Conservation (phyloP, 92 coral and sea anemone genomes). For the Palythoa caribaeorum region DNA sequence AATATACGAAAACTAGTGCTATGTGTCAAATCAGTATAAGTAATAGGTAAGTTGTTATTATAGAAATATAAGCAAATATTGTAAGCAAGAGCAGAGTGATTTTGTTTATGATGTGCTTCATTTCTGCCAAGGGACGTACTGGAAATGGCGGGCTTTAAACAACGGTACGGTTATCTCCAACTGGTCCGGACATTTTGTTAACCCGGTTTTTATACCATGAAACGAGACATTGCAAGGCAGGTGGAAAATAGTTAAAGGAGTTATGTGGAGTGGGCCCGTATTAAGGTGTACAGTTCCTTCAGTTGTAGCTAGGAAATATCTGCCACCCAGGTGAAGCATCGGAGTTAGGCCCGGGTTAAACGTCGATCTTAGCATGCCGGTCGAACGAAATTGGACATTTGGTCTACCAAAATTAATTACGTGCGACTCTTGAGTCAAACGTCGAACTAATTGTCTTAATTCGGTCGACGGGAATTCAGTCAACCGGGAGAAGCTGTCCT, state of each 20-base stretch:
- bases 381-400: too few species aligned
- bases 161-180: constrained; percentile 34
- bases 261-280: not conserved
- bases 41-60: not conserved
- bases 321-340: too few species aligned
- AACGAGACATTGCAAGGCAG: constrained; percentile 35
- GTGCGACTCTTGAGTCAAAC: too few species aligned
- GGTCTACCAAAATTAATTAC: too few species aligned
- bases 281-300: too few species aligned
- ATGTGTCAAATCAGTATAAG: not conserved
- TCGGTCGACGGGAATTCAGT: too few species aligned
- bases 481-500: too few species aligned
- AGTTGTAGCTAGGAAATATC: not conserved
- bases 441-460: too few species aligned
- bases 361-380: too few species aligned
- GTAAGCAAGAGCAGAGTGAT: not conserved
- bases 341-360: too few species aligned
- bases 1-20: not conserved
- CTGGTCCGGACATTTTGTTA: constrained; percentile 11
- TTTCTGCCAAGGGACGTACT: too few species aligned
- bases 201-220: constrained; percentile 25
- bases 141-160: too few species aligned
- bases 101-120: not conserved
- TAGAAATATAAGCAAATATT: not conserved
- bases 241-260: constrained; percentile 39